Percentiles rank a stretch among this genome's conserved stretches.
These are phyloP conservation scores for Agapornis canus DNA, from an alignment of 2,797 vertebrate species.

Conservation along the genomic window DNA sequence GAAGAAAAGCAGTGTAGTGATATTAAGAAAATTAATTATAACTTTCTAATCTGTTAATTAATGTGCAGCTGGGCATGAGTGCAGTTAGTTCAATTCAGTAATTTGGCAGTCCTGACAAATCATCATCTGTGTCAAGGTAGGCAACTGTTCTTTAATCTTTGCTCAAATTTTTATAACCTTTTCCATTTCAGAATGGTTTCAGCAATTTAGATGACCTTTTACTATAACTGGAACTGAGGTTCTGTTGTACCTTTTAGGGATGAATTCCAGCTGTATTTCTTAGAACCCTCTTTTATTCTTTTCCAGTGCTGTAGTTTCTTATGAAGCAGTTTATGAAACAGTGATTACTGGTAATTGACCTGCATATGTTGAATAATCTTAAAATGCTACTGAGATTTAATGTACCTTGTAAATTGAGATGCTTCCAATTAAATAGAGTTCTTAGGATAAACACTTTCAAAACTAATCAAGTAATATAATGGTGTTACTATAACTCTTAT, in stretches of 20 bases:
- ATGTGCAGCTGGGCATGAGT: slow-evolving; percentile 69
- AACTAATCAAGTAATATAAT: slow-evolving; percentile 74
- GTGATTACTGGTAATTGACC: slow-evolving; percentile 76
- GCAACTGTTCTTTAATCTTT: slow-evolving; percentile 11
- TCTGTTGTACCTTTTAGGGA: not conserved
- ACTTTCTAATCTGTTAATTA: slow-evolving; percentile 75
- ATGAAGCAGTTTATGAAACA: slow-evolving; percentile 61
- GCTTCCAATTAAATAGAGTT: slow-evolving; percentile 74
- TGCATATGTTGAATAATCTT: slow-evolving; percentile 71
- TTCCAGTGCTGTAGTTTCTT: slow-evolving; percentile 40
- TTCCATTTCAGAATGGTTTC: slow-evolving; percentile 16
- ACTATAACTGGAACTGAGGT: not conserved
- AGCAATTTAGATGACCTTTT: not conserved
- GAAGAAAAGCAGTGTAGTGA: slow-evolving; percentile 57
- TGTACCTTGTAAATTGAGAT: slow-evolving; percentile 78
- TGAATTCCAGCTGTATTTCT: slow-evolving; percentile 16
- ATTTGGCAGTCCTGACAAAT: slow-evolving; percentile 64
- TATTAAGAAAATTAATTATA: slow-evolving; percentile 75
- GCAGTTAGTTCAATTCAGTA: slow-evolving; percentile 47
- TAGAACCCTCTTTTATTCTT: slow-evolving; percentile 11
- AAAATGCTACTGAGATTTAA: slow-evolving; percentile 71
- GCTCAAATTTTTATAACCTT: slow-evolving; percentile 19
- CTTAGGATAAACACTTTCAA: slow-evolving; percentile 74
- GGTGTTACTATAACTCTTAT: slow-evolving; percentile 58
- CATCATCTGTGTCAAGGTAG: slow-evolving; percentile 52